Percentiles rank a stretch among this genome's conserved stretches.
These are phyloP conservation scores for Apamea crenata DNA, from an alignment of 2,888 invertebrate genomes.

Conservation along the genomic window DNA sequence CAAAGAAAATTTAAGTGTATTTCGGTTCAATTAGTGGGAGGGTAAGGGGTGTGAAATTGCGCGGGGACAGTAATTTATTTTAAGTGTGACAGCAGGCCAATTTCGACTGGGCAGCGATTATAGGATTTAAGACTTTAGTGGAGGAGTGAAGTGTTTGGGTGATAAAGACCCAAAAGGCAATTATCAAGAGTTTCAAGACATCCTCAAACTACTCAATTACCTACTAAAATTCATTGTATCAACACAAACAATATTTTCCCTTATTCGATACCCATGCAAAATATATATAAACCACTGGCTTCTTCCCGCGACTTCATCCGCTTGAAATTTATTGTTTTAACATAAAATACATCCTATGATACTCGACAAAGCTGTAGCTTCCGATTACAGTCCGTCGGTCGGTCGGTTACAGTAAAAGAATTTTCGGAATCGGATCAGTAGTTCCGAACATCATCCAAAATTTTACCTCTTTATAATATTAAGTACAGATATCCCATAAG, in stretches of 20 bases:
- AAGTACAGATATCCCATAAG: background rate
- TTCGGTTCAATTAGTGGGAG: slow-evolving; percentile 87
- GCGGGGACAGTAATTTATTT: slow-evolving; percentile 85
- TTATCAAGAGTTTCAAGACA: slow-evolving; percentile 3
- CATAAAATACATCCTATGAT: background rate
- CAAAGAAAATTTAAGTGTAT: slow-evolving; percentile 89
- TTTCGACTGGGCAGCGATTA: slow-evolving; percentile 74
- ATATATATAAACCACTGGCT: background rate
- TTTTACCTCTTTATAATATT: background rate
- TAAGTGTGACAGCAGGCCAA: slow-evolving; percentile 82
- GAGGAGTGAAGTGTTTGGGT: slow-evolving; percentile 23
- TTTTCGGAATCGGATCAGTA: background rate
- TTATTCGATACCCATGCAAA: background rate
- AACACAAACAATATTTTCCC: background rate
- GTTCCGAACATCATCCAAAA: background rate
- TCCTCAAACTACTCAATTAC: background rate
- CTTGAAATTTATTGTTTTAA: background rate
- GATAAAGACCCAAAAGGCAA: background rate
- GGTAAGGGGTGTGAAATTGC: slow-evolving; percentile 86
- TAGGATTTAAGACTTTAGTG: slow-evolving; percentile 58
- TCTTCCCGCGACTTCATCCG: too few relatives aligned
- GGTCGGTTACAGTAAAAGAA: background rate
- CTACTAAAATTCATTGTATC: background rate
- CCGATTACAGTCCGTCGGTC: too few relatives aligned
- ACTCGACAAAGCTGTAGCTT: background rate